phyloP scores from a whole-genome alignment of 2,888 invertebrate species.

The Limnephilus rhombicus region DNA sequence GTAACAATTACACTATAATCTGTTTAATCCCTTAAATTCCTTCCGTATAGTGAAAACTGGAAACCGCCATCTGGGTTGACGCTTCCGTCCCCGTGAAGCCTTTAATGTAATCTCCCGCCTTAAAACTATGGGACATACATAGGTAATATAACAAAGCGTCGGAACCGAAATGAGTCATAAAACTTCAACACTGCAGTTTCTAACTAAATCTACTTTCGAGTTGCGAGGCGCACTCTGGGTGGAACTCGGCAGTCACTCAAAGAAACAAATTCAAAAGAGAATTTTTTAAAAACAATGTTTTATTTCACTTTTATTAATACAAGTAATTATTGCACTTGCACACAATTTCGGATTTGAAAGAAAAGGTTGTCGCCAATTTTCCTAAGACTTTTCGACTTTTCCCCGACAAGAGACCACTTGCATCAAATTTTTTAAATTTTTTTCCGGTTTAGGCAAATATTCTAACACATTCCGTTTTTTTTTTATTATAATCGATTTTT shows the following conservation, averaged over 20 bases:
- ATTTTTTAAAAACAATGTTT: neutral
- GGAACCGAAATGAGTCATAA: constrained; percentile 80
- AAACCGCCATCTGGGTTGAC: neutral
- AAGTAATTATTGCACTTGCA: no score
- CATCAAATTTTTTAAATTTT: no score
- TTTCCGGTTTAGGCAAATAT: no score
- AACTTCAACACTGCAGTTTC: constrained; percentile 76
- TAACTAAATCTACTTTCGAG: constrained; percentile 74
- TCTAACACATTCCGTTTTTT: no score
- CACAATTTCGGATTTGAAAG: no score
- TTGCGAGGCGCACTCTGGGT: neutral
- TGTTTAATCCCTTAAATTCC: neutral
- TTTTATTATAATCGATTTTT: no score
- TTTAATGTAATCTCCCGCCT: constrained; percentile 64
- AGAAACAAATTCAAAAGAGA: neutral
- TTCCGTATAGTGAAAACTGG: neutral
- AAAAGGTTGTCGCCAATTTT: no score
- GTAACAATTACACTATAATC: neutral
- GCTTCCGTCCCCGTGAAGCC: neutral
- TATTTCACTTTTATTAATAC: neutral
- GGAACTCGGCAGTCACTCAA: neutral
- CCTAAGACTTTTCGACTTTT: no score
- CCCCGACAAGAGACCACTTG: no score
- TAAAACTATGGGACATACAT: constrained; percentile 80
- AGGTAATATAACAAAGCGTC: constrained; percentile 80